Evolutionary conservation across 2,113 vertebrate species (phyloP), one percentile per base, ranked within the genome.

Genomic region (Neolamprologus brichardi): DNA sequence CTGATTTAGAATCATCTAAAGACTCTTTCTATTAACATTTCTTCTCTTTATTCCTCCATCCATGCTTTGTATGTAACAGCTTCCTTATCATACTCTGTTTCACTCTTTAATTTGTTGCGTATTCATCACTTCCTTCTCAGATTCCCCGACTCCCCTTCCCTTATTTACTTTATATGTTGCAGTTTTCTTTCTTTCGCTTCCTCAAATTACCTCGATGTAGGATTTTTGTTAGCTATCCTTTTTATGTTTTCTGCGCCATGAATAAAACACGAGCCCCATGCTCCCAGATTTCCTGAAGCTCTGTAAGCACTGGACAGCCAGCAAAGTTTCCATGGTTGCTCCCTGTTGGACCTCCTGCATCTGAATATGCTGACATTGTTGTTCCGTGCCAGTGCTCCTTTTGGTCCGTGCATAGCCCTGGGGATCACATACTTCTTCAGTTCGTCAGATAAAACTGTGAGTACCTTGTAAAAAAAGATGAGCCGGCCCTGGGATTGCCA

Each of bases 211-310:
- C 60, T 30, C 30, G 20, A 12, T 7, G 60, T 28, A 41, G 44
- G 46, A 8, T 64, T 84, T 88, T 81, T 79, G 46, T 88, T 89
- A 87, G 82, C 79, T 49, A 28, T 25, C 72, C 49, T 58, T 86
- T 85, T 85, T 44, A 41, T 88, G 60, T 89, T 91, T 91, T 89
- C 80, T 82, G 54, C 52, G n/a, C 64, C 81, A 93, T 93, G 84
- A 96, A 95, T 94, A 90, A 95, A 95, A 91, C 58, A 94, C 34
- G 51, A 94, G 49, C 39, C 56, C 30, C 34, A 5, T 1, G 17
- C 84, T 90, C 60, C 41, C 28, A 54, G 82, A 88, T 81, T 91
- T 89, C 90, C 93, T 80, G 44, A 41, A 88, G 84, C 86, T 75
- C 82, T 64, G 67, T 14, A 83, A 90, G 84, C 62, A 88, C 84